Evolutionary conservation across 2,797 vertebrate species (phyloP), one percentile per base, ranked within the genome.

Genomic region (Pseudomugil tenellus): DNA sequence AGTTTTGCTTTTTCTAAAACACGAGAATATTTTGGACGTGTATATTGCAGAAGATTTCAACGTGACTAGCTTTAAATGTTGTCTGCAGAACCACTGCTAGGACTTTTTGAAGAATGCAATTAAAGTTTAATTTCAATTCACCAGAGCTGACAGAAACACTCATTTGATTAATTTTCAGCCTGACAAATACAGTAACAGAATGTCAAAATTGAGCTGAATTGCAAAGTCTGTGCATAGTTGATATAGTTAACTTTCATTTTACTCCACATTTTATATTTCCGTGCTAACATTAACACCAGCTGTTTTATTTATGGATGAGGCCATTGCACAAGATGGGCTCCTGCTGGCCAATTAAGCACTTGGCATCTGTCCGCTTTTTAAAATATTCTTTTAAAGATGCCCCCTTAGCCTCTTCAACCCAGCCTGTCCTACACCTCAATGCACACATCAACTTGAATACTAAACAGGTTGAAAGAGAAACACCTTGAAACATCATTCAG

Each of bases 141-240:
- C 61, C 64, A 67, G 41, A 67, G 70, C 71, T 67, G 85, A 90
- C 86, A 87, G 77, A 84, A 81, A 82, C 58, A 72, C 74, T 75
- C 79, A 87, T 86, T 73, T 85, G 83, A 89, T 87, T 83, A 79
- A 87, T 85, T 78, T 80, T 92, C 72, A 80, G 76, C 79, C 56
- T 72, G 65, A 74, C 75, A 41, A 75, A 83, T 59, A 64, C 67
- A 11, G 60, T 69, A 10, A 64, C 70, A 71, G 70, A 76, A 72
- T 72, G 58, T 48, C 49, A 63, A 70, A 71, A 60, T 48, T 43
- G 6, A 72, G 69, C 56, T 11, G 12, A 74, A 41, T 12, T 25
- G 56, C 69, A 58, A 57, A 1, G 7, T 80, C 82, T 84, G 68
- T 65, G 71, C 79, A 77, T 79, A 74, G 80, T 90, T 89, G 78